Evolutionary conservation across 1,140 invertebrate genomes (phyloP).

Genomic region (Neodiprion virginianus): DNA sequence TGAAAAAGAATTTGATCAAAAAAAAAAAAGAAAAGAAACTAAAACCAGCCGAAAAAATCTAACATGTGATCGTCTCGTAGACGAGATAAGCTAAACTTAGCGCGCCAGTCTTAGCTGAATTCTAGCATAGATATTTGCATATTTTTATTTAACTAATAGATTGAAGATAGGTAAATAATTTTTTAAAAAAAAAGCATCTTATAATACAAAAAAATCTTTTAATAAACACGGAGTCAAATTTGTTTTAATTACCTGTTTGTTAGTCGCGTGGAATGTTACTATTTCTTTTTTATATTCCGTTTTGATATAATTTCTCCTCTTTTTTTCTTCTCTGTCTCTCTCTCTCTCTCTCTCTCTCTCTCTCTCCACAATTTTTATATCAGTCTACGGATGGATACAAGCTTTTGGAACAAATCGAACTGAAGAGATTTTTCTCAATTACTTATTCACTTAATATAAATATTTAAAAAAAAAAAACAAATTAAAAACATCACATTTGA

Average conservation of each 20-base stretch:
- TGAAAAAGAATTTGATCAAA: slow-evolving; percentile 33
- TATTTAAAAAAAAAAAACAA: background rate
- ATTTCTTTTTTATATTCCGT: slow-evolving; percentile 35
- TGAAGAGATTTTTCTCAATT: too few species aligned
- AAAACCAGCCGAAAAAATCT: slow-evolving; percentile 34
- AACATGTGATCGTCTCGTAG: slow-evolving; percentile 39
- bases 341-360: slow-evolving; percentile 24
- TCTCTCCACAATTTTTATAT: slow-evolving; percentile 33
- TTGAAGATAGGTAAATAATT: too few species aligned
- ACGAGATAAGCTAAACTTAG: slow-evolving; percentile 34
- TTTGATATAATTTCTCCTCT: slow-evolving; percentile 25
- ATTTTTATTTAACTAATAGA: background rate
- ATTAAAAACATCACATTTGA: background rate
- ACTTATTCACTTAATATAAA: too few species aligned
- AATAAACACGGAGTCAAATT: background rate
- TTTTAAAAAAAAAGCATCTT: background rate
- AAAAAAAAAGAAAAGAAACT: slow-evolving; percentile 32
- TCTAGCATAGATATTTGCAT: too few species aligned
- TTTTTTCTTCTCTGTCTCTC: slow-evolving; percentile 21
- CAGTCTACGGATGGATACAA: background rate
- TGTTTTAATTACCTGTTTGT: background rate
- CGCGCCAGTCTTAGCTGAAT: slow-evolving; percentile 8
- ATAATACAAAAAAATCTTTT: background rate
- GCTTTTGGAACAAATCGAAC: too few species aligned
- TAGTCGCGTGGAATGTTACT: background rate